Evolutionary conservation across 2,113 vertebrate species (phyloP), one percentile per base, ranked within the genome.

Genomic region (Catharus bicknelli): DNA sequence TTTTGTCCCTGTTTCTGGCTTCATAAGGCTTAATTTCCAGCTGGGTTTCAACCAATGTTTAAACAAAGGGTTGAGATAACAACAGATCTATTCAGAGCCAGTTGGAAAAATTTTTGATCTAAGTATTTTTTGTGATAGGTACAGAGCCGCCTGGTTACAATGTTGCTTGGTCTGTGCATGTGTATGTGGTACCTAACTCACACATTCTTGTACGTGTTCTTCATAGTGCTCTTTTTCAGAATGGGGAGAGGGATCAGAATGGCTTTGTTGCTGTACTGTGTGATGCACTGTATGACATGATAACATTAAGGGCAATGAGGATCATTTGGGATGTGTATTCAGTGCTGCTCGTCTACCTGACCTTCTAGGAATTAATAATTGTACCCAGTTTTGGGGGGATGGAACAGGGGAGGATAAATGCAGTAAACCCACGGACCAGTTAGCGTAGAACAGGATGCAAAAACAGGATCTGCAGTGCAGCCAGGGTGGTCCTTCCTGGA

Each of bases 161-260:
- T 18, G 14, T 11, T 54, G 8, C 22, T 54, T 63, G n/a, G 11
- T 54, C 21, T 26, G n/a, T 54, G 22, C 48, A 9, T 32, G 27
- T 63, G 22, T n/a, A 5, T 51, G 20, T 36, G 20, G 32, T 36
- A 45, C 32, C 13, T 32, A 45, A 62, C 13, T 62, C 32, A 21
- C 4, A 11, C 9, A 13, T 38, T 73, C 27, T 14, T 47, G 4
- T 22, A 5, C 4, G 10, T 38, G 14, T 32, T 72, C 26, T 47
- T 36, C 16, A 10, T 0, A 0, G 13, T 43, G 8, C 26, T 32
- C 16, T 27, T 26, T 83, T 47, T 21, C 11, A 16, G 22, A 54
- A 16, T 12, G 27, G n/a, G 40, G 8, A 63, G 14, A n/a, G 13
- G 14, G 22, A 38, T n/a, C 23, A 55, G n/a, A 30, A 38, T 47